Evolutionary conservation across 2,113 vertebrate genomes (phyloP).

Genomic region (Seriola dumerili): DNA sequence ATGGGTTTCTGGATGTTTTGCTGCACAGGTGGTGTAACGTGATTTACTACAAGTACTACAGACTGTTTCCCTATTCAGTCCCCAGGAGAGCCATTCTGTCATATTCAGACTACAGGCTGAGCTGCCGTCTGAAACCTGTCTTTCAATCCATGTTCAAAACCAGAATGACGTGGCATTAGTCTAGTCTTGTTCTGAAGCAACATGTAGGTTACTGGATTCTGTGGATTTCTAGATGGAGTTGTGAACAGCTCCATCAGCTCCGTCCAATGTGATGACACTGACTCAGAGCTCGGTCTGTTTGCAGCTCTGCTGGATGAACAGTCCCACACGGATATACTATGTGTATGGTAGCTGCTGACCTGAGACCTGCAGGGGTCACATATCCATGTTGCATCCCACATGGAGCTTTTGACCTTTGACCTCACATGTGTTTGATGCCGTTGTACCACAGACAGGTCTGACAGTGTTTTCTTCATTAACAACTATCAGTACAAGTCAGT

Average conservation of each 20-base stretch:
- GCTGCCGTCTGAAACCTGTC: conserved; percentile 8
- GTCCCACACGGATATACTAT: conserved; percentile 1
- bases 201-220: not conserved
- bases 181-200: not conserved
- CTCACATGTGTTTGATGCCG: conserved; percentile 47
- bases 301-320: conserved; percentile 2
- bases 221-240: conserved; percentile 17
- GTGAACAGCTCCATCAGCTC: not conserved
- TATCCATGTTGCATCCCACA: conserved; percentile 19
- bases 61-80: conserved; percentile 46
- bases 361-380: conserved; percentile 46
- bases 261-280: not conserved
- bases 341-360: conserved; percentile 53
- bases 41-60: conserved; percentile 61
- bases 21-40: conserved; percentile 41
- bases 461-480: conserved; percentile 23
- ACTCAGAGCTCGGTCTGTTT: not conserved
- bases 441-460: not conserved
- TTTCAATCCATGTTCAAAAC: conserved; percentile 2
- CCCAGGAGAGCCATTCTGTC: conserved; percentile 52
- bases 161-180: not conserved
- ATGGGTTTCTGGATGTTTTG: conserved; percentile 34
- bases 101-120: conserved; percentile 25
- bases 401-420: conserved; percentile 37
- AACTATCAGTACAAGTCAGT: not conserved